These are phyloP conservation scores for Sinocyclocheilus grahami DNA, from an alignment of 2,113 vertebrate species.

Conservation along the genomic window DNA sequence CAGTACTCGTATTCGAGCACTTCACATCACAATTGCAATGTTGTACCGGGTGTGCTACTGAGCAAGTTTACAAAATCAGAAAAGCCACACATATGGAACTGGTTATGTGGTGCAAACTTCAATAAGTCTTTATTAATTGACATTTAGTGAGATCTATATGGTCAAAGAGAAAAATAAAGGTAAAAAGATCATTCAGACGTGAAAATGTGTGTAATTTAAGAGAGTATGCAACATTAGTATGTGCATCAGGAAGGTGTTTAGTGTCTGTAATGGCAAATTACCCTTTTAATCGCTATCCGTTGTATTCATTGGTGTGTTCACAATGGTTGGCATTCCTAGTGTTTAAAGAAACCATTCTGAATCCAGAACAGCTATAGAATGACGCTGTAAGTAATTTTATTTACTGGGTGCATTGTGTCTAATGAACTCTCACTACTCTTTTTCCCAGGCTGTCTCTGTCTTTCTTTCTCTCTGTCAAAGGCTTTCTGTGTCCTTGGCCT, in stretches of 20 bases:
- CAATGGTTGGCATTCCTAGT: neutral
- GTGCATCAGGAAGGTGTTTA: constrained; percentile 1
- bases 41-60: neutral
- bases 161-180: neutral
- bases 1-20: neutral
- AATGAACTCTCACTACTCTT: constrained; percentile 52
- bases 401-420: constrained; percentile 54
- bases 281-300: neutral
- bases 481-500: constrained; percentile 56
- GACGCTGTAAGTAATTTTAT: constrained; percentile 56
- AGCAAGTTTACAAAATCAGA: neutral
- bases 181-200: neutral
- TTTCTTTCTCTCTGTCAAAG: constrained; percentile 45
- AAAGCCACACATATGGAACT: neutral
- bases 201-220: neutral
- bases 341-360: constrained; percentile 5
- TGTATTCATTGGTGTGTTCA: neutral
- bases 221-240: neutral
- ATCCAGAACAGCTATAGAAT: constrained; percentile 19
- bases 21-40: neutral
- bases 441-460: constrained; percentile 19
- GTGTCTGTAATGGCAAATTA: neutral
- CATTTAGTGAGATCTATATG: neutral
- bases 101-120: neutral
- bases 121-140: neutral